Base-by-base conservation (phyloP, 2,888 invertebrate species). In the Sarcophaga subvicina region DNA sequence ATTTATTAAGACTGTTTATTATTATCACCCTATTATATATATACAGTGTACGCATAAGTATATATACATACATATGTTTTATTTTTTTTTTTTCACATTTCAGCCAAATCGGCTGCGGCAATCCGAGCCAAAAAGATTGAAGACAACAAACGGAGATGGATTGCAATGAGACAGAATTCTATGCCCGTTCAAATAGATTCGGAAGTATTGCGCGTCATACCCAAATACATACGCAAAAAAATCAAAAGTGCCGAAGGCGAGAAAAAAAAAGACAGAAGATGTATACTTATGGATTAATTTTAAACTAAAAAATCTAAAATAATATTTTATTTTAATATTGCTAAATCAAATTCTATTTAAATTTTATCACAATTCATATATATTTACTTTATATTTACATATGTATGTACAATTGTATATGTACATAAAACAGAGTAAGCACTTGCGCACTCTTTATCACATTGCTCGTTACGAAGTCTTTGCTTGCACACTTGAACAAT, bases 141-240 rank as follows among this genome's bases (percentile, higher is more conserved):
- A 60, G 77, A 83, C 47, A 89, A 89, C 20, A 89, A 89, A 49
- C 70, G 90, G 6, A 91, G 89, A 71, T 92, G 92, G 91, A 87
- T 91, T 6, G 89, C 90, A 20, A 85, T 90, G 75, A 90, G 93
- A 69, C 93, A 93, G 85, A 91, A 92, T 62, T 93, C 93, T 14
- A 93, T 93, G 93, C 93, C 93, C 3, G 93, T 93, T 1, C 93
- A 93, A 91, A 93, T 93, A 54, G 93, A 93, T 78, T 91, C 91
- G 54, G 92, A 93, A 87, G 89, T 93, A 22, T 91, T 93, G 64
- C 90, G 93, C 67, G 90, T 93, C 62, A 88, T 93, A 5, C 93
- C 93, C 10, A 93, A 93, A 73, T 92, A 93, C 60, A 90, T 91
- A 89, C 89, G 91, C 67, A 93, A 92, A 83, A 91, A 93, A 22